Evolutionary conservation across 2,113 vertebrate genomes (phyloP), one percentile per base, ranked within the genome.

Genomic region (Anhinga rufa): DNA sequence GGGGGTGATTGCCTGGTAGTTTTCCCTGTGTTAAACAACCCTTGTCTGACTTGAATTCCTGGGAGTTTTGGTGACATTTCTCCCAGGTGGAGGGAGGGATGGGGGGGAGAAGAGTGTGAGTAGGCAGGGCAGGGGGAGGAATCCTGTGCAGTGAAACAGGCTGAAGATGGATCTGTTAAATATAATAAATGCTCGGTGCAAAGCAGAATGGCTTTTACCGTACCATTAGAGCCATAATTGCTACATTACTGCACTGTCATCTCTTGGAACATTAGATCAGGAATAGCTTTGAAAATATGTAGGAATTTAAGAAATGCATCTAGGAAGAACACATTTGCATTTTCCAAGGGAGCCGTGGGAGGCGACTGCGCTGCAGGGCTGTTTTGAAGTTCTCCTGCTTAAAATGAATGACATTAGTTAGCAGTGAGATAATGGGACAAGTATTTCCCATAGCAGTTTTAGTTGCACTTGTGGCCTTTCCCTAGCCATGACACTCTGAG

Each of bases 211-310:
- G 64, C 60, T 95, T 92, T 90, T 90, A 68, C 64, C 4, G 1
- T 91, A 48, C 57, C 28, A 19, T 75, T 92, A 71, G 77, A 93
- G 46, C 65, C 0, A 0, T 87, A 87, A 91, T 90, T 80, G 72
- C 62, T 92, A 29, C 75, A 34, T 86, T 93, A 96, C 92, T 93
- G 91, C 92, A 74, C 55, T 85, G 96, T 97, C 94, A 95, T 95
- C 70, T 86, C 58, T 74, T 88, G 84, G 84, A 95, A 91, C 66
- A 31, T 66, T 74, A 85, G 78, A 82, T 72, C 81, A 62, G 81
- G 84, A 87, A 82, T 85, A 84, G 85, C 78, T 94, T 93, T 70
- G 82, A 91, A 70, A 95, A 80, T 38, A 80, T 21, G 24, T 72
- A 93, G 75, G 95, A 93, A 97, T 96, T 92, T 52, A 9, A 92